Evolutionary conservation across 1,140 invertebrate species (phyloP).

Genomic region (Zaprionus camerounensis): DNA sequence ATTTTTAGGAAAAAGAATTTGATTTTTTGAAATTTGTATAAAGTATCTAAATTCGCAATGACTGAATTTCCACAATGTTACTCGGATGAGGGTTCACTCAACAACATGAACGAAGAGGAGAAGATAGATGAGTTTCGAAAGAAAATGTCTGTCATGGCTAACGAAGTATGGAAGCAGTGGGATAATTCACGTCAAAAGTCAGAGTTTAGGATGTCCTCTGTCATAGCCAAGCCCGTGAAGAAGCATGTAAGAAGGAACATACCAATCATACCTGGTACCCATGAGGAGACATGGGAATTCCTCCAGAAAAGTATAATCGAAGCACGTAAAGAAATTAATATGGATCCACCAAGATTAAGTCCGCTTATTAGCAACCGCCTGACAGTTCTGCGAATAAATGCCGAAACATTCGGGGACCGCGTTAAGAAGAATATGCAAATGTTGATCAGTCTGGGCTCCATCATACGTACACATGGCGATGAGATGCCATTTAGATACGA

Average conservation of each 20-base stretch:
- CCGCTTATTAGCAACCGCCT: not conserved
- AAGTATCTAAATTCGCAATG: not conserved
- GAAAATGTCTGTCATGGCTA: no score
- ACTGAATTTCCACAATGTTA: not conserved
- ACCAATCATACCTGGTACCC: not conserved
- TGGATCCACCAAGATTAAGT: not conserved
- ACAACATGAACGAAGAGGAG: not conserved
- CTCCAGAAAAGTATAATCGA: not conserved
- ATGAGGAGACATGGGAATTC: not conserved
- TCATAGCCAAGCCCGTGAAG: no score
- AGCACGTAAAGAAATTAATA: not conserved
- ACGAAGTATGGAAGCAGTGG: no score
- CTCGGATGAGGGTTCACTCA: not conserved
- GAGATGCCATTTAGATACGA: conserved; percentile 16
- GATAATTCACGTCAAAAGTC: no score
- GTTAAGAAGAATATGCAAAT: conserved; percentile 9
- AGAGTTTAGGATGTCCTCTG: no score
- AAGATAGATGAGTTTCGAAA: not conserved
- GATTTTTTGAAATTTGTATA: not conserved
- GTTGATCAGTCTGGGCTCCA: not conserved
- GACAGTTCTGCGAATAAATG: not conserved
- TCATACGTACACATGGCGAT: conserved; percentile 11
- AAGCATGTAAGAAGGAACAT: no score
- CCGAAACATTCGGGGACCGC: not conserved
- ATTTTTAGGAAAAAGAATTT: not conserved